Evolutionary conservation across 2,888 invertebrate genomes (phyloP).

Genomic region (Polydesmus complanatus): DNA sequence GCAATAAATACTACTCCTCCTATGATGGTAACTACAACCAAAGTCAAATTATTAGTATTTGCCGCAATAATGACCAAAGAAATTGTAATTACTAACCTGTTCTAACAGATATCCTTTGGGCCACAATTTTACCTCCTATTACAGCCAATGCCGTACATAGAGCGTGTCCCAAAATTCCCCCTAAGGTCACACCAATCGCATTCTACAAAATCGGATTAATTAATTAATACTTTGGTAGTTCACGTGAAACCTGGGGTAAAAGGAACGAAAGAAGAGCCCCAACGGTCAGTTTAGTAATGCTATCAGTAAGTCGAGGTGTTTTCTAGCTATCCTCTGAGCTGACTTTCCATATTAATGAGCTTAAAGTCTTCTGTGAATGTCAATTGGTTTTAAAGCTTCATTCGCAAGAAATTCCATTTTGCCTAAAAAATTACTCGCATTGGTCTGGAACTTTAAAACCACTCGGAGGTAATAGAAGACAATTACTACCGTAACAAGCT

Average conservation of each 20-base stretch:
- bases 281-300: conserved; percentile 20
- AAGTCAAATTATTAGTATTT: conserved; percentile 24
- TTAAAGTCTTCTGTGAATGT: too few species aligned
- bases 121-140: conserved; percentile 88
- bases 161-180: conserved; percentile 86
- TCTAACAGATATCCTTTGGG: conserved; percentile 90
- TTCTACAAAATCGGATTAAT: conserved; percentile 39
- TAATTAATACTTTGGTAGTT: not conserved
- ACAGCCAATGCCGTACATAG: conserved; percentile 95
- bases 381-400: too few species aligned
- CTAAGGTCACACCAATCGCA: conserved; percentile 82
- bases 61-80: too few species aligned
- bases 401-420: too few species aligned
- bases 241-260: conserved; percentile 17
- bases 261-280: conserved; percentile 17
- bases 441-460: too few species aligned
- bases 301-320: too few species aligned
- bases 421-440: too few species aligned
- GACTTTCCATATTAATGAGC: too few species aligned
- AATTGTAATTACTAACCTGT: conserved; percentile 53
- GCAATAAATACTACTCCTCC: conserved; percentile 90
- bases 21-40: conserved; percentile 76
- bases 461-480: too few species aligned
- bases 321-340: too few species aligned
- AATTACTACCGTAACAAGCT: too few species aligned